A percentile compares a stretch with the other conserved stretches of the same genome.
These are phyloP conservation scores for Drosophila meridiana DNA, from an alignment of 2,888 invertebrate species.

Conservation along the genomic window DNA sequence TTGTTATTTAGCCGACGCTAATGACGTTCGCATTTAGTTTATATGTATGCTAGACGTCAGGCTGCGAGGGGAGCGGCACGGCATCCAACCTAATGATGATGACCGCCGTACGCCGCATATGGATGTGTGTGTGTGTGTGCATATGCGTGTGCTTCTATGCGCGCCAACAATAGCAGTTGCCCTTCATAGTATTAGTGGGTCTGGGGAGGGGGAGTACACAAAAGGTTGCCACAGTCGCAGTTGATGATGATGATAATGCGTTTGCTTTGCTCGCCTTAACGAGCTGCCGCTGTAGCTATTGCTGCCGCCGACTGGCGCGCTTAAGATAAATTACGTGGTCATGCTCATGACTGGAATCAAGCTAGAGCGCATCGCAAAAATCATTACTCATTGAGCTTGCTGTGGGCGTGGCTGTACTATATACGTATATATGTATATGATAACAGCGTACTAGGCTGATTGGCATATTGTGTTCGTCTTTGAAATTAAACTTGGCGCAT, in stretches of 20 bases:
- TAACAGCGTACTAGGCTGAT: conserved; percentile 13
- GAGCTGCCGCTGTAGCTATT: conserved; percentile 52
- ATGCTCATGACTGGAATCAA: conserved; percentile 57
- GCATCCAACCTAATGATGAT: conserved; percentile 81
- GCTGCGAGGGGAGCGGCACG: conserved; percentile 36
- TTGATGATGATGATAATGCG: conserved; percentile 79
- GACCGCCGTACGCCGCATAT: conserved; percentile 69
- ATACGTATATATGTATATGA: conserved; percentile 3
- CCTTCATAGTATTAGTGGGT: conserved; percentile 40
- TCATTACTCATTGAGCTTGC: conserved; percentile 50
- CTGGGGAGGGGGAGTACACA: conserved; percentile 25
- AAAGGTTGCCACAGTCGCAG: conserved; percentile 45
- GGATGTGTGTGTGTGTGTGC: conserved; percentile 13
- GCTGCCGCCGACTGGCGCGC: conserved; percentile 53
- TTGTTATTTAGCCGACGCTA: conserved; percentile 79
- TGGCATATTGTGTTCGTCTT: conserved; percentile 11
- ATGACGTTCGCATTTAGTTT: conserved; percentile 79
- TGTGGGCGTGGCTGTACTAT: conserved; percentile 30
- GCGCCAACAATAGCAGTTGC: conserved; percentile 65
- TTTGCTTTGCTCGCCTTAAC: conserved; percentile 73
- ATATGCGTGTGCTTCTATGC: conserved; percentile 36
- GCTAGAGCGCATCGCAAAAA: conserved; percentile 34
- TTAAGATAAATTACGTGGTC: conserved; percentile 73
- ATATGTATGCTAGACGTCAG: conserved; percentile 13
- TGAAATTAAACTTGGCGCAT: background rate